Evolutionary conservation across 2,113 vertebrate species (phyloP), one percentile per base, ranked within the genome.

Genomic region (Mus musculus): DNA sequence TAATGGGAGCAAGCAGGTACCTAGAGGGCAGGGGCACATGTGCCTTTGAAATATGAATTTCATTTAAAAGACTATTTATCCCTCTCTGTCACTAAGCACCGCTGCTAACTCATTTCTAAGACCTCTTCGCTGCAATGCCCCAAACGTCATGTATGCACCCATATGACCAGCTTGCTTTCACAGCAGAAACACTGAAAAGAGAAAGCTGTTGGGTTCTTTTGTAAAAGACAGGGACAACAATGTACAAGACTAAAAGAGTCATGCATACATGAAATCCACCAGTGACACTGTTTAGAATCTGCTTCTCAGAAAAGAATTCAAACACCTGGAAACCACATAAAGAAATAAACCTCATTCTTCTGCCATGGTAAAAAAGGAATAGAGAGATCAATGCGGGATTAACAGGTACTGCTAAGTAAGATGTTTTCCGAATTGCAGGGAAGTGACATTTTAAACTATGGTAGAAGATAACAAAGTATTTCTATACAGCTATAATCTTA

Each of bases 291-390:
- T 59, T 90, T n/a, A 76, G 39, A 76, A 95, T 86, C 93, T 76
- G 89, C 65, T 67, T 92, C n/a, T 78, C 39, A 95, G 59, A 26
- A 63, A 96, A 88, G 30, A 89, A 63, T 76, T 46, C 61, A 93
- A 75, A 63, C 10, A 81, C 77, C 4, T 63, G 10, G 46, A 17
- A 54, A 63, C 86, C 28, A 87, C 91, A 49, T n/a, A 86, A 52
- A 65, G 65, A 92, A 92, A 78, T 69, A 88, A 87, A 96, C 67
- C 24, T 59, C 42, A 92, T 90, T 90, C 65, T 85, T 17, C 61
- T 81, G 61, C 7, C 26, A 75, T 3, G 28, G 42, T 33, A 69
- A 69, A 69, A 67, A 69, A 5, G 46, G 17, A 80, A 33, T 67
- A 26, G 82, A 88, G 52, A 54, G 36, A 36, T 94, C 63, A 76